phyloP scores from a whole-genome alignment of 2,888 invertebrate genomes.

The Drosophila nigricruria region DNA sequence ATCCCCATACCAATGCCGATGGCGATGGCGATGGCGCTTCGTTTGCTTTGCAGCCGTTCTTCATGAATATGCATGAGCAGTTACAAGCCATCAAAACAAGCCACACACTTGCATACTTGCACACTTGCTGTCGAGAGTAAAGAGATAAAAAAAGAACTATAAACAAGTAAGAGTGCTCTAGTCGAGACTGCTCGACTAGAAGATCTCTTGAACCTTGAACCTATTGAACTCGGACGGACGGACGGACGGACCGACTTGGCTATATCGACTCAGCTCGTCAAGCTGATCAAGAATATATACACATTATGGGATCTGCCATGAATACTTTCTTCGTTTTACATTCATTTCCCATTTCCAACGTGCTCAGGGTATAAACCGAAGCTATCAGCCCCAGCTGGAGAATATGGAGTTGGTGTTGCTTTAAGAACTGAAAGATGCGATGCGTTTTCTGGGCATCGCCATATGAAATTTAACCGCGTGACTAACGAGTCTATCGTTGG shows the following conservation, averaged over 20 bases:
- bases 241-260: no score
- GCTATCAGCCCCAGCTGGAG: not conserved
- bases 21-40: conserved; percentile 54
- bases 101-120: conserved; percentile 51
- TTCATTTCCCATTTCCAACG: no score
- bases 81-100: conserved; percentile 77
- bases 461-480: conserved; percentile 75
- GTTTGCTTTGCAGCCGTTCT: conserved; percentile 65
- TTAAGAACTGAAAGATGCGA: conserved; percentile 62
- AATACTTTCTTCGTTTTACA: no score
- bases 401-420: conserved; percentile 45
- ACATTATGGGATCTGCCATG: no score
- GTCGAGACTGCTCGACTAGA: no score
- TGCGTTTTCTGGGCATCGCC: conserved; percentile 29
- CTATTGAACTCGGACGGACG: no score
- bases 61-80: conserved; percentile 78
- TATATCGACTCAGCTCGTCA: no score
- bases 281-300: no score
- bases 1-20: conserved; percentile 25
- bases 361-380: no score
- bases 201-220: no score
- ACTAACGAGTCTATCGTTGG: conserved; percentile 78
- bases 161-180: no score
- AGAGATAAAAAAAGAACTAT: conserved; percentile 6
- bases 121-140: not conserved